Evolutionary conservation across 2,113 vertebrate genomes (phyloP).

Genomic region (Prochilodus magdalenae): DNA sequence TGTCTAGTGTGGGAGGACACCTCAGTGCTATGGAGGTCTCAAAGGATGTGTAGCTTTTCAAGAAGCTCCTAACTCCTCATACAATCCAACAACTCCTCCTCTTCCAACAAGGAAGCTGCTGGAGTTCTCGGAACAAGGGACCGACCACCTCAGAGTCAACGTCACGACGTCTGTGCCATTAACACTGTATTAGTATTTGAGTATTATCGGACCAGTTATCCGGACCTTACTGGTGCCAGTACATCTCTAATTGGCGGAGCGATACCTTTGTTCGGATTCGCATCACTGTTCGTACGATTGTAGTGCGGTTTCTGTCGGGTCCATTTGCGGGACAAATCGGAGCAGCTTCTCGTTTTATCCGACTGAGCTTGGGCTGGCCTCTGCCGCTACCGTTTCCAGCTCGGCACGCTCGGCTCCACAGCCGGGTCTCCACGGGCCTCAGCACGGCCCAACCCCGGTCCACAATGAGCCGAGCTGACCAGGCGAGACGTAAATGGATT

Average conservation of each 20-base stretch:
- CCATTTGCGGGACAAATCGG: constrained; percentile 33
- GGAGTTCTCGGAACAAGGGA: no score
- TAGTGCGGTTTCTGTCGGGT: constrained; percentile 28
- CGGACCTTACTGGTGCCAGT: no score
- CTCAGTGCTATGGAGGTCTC: no score
- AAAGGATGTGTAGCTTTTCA: no score
- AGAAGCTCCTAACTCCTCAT: no score
- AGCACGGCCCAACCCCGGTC: constrained; percentile 7
- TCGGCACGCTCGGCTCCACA: constrained; percentile 20
- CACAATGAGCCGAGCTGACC: constrained; percentile 54
- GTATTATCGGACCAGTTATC: no score
- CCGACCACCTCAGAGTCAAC: no score
- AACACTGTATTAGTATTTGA: no score
- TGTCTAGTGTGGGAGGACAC: no score
- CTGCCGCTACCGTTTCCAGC: constrained; percentile 19
- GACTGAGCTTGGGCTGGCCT: not conserved
- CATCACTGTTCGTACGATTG: not conserved
- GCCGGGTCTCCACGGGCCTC: constrained; percentile 36
- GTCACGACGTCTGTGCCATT: no score
- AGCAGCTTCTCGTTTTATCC: not conserved
- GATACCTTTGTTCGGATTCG: not conserved
- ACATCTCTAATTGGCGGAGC: not conserved
- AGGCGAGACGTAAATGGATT: constrained; percentile 63
- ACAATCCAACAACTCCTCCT: no score
- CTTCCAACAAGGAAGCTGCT: no score